phyloP scores from a whole-genome alignment of 2,113 vertebrate genomes.

The Lethenteron reissneri region DNA sequence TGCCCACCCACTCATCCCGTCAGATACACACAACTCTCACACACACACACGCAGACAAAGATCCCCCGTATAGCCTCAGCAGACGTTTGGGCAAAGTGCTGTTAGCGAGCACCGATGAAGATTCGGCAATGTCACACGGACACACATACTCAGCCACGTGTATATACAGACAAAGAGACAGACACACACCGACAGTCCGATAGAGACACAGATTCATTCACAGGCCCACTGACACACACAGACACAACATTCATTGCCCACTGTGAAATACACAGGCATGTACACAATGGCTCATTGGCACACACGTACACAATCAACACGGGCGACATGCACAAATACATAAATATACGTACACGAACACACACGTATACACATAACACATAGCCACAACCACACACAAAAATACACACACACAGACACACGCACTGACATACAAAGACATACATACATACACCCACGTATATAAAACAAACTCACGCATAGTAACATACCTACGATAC shows the following conservation, averaged over 20 bases:
- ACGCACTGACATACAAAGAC: neutral
- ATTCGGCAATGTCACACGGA: neutral
- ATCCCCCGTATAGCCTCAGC: too few species aligned
- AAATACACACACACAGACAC: neutral
- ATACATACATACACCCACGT: neutral
- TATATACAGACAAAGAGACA: neutral
- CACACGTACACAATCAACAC: neutral
- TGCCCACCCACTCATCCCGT: too few species aligned
- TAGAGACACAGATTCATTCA: neutral
- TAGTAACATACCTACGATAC: too few species aligned
- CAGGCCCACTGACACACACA: neutral
- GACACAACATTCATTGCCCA: neutral
- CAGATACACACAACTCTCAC: too few species aligned
- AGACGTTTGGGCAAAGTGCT: too few species aligned
- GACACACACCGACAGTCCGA: neutral
- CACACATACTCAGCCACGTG: neutral
- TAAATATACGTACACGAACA: neutral
- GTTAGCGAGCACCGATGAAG: neutral
- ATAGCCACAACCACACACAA: neutral
- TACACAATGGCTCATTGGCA: neutral
- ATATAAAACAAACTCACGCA: neutral
- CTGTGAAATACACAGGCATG: neutral
- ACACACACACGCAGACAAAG: too few species aligned
- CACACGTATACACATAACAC: neutral
- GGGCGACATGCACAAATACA: neutral